A percentile compares a stretch with the other conserved stretches of the same genome.
These are phyloP conservation scores for Heterohyrax brucei DNA, from an alignment of 2,797 vertebrate species.

Conservation along the genomic window DNA sequence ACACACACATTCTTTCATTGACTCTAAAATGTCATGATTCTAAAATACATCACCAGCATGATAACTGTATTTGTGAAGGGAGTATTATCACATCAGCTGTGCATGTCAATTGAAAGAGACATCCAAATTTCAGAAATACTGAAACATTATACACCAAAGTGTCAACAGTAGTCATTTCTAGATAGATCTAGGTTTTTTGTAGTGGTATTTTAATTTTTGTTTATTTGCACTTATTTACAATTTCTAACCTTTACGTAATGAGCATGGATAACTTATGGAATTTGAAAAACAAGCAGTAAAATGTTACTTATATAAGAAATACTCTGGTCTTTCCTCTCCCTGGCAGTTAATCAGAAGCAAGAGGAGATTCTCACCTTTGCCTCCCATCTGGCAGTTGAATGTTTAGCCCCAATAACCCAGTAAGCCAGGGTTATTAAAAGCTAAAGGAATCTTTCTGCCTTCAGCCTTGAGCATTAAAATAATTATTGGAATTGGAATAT, in stretches of 20 bases:
- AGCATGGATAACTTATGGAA: conserved; percentile 30
- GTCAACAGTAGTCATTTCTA: conserved; percentile 38
- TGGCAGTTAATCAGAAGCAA: neutral
- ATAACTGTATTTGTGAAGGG: conserved; percentile 45
- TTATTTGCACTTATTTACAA: conserved; percentile 69
- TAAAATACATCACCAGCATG: conserved; percentile 25
- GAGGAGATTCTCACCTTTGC: neutral
- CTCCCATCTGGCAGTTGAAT: neutral
- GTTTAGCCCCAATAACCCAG: neutral
- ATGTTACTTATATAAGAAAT: conserved; percentile 23
- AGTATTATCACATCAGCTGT: neutral
- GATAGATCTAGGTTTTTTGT: neutral
- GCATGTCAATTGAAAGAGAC: neutral
- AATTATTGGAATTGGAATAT: neutral
- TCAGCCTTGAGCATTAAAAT: conserved; percentile 25
- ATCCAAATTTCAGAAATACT: neutral
- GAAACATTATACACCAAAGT: conserved; percentile 2
- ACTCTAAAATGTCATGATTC: conserved; percentile 34
- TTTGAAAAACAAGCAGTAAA: conserved; percentile 42
- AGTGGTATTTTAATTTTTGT: conserved; percentile 64
- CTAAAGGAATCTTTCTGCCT: conserved; percentile 47
- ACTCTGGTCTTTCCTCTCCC: neutral
- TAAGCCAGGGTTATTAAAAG: conserved; percentile 46
- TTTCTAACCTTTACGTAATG: conserved; percentile 54
- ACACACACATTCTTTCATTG: conserved; percentile 7